Evolutionary conservation across 2,888 invertebrate genomes (phyloP).

Genomic region (Argyresthia goedartella): DNA sequence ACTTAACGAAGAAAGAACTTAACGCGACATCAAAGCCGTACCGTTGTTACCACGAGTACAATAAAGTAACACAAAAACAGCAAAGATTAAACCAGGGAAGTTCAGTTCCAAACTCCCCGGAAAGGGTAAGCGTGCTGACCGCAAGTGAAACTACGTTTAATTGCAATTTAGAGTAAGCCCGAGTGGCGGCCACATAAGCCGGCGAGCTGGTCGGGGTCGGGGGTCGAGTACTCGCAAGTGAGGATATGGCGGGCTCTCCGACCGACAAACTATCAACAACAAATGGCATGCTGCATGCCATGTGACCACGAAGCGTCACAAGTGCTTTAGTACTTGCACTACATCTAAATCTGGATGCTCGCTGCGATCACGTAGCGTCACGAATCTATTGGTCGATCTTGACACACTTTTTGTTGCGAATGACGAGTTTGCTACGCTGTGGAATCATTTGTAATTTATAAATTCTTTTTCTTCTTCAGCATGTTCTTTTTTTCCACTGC

Average conservation of each 20-base stretch:
- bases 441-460: too few species aligned
- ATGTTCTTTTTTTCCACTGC: too few species aligned
- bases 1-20: too few species aligned
- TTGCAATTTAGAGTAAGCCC: constrained; percentile 55
- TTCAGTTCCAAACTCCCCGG: background rate
- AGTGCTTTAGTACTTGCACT: background rate
- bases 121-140: background rate
- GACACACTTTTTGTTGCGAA: too few species aligned
- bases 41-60: too few species aligned
- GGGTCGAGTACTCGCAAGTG: constrained; percentile 22
- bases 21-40: too few species aligned
- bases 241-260: constrained; percentile 32
- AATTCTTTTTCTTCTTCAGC: too few species aligned
- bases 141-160: constrained; percentile 17
- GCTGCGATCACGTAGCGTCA: too few species aligned
- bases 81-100: background rate
- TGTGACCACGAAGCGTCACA: background rate
- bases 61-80: too few species aligned
- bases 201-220: constrained; percentile 37
- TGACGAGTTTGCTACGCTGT: too few species aligned
- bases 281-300: background rate
- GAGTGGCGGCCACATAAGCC: constrained; percentile 45
- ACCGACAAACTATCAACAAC: constrained; percentile 11
- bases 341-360: background rate
- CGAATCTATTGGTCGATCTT: too few species aligned